Evolutionary conservation across 2,113 vertebrate genomes (phyloP), one percentile per base, ranked within the genome.

Genomic region (Eolophus roseicapilla): DNA sequence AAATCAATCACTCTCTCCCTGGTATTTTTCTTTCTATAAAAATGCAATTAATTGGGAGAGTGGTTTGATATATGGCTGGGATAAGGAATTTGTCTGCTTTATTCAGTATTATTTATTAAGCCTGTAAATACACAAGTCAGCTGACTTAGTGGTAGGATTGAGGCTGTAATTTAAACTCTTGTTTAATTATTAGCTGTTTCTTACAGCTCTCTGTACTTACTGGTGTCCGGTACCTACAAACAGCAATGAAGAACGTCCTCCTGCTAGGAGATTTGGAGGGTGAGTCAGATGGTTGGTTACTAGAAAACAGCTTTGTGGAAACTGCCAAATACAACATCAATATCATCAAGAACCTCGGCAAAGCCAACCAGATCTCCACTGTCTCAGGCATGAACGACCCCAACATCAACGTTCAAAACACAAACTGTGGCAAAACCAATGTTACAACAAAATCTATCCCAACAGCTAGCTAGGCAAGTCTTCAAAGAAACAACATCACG

Each of bases 161-260:
- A 84, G 39, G 53, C 31, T 85, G 47, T 46, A 73, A 73, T 57
- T 87, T 64, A 55, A 77, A 37, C 21, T 35, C 20, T 15, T 69
- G 17, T 77, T 92, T 93, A 92, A 91, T 31, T 39, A 50, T 47
- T 53, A 47, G 33, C 39, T 37, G 60, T 93, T 88, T 86, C 39
- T 79, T 92, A 28, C 88, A 99, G 99, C 95, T 99, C 53, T 99
- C 98, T 6, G 98, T 99, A 50, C 95, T 99, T 84, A 98, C 97
- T 11, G 99, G 98, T 59, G 98, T 99, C 24, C 98, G 98, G 35
- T 99, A 99, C 96, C 98, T 99, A 50, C 99, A 99, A 96, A 99
- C 99, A 28, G 98, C 98, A 73, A 97, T 99, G 97, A 98, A 98
- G 88, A 99, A 99, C 4, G 96, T 98, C 76, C 96, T 98, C 33